phyloP scores from a whole-genome alignment of 1,140 invertebrate genomes.

The Ceratina calcarata region DNA sequence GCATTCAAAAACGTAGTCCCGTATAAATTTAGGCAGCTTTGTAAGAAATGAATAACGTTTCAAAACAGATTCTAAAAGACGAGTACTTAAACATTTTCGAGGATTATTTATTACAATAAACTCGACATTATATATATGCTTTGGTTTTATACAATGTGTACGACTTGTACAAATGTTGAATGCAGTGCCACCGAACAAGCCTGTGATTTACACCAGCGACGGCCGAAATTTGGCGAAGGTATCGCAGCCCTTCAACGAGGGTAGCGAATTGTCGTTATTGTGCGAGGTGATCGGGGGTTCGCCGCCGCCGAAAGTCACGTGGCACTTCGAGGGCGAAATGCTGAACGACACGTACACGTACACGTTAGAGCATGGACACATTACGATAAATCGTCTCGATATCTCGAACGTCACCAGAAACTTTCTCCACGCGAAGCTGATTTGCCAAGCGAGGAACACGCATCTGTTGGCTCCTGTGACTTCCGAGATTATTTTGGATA shows the following conservation, averaged over 20 bases:
- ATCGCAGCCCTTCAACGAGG: conserved; percentile 89
- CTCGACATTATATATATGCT: no score
- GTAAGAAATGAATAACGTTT: no score
- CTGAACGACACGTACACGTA: conserved; percentile 67
- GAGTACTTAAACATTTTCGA: background rate
- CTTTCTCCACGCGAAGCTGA: conserved; percentile 74
- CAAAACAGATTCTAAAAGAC: no score
- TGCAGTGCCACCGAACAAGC: conserved; percentile 90
- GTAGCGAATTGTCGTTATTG: conserved; percentile 83
- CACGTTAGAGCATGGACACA: conserved; percentile 59
- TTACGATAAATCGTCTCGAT: conserved; percentile 73
- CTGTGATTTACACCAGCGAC: conserved; percentile 88
- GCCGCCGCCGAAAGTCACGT: conserved; percentile 75
- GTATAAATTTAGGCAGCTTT: no score
- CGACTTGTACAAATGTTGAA: conserved; percentile 31
- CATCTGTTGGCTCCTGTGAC: conserved; percentile 78
- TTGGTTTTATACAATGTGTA: no score
- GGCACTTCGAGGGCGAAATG: conserved; percentile 72
- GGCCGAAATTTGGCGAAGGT: conserved; percentile 85
- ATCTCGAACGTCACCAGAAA: conserved; percentile 72
- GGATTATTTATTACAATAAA: background rate
- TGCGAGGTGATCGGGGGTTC: conserved; percentile 84
- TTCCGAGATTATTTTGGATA: conserved; percentile 80
- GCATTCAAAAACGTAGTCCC: no score
- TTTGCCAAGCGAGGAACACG: conserved; percentile 80